Evolutionary conservation across 2,113 vertebrate species (phyloP), one percentile per base, ranked within the genome.

Genomic region (Coptodon rendalli): DNA sequence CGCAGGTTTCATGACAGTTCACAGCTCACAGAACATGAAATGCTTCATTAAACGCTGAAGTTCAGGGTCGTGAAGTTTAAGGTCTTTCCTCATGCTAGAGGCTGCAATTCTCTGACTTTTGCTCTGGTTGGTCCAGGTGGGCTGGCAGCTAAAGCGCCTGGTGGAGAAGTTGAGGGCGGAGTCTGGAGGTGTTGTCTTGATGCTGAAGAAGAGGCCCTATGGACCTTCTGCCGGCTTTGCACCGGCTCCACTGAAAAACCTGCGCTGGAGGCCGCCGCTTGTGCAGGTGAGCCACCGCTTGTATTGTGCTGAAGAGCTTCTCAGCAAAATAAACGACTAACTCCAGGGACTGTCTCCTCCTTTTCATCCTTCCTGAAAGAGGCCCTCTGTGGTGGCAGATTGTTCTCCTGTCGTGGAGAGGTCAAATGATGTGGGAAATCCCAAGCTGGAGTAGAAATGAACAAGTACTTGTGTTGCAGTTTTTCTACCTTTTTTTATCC

Each of bases 141-240:
- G 99, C 40, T 99, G 99, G 99, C 98, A 99, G 89, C 89, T 99
- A 17, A 98, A 98, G 93, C 98, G 98, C 87, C 96, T 99, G 89
- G 99, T 99, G 92, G 96, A 91, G 11, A 98, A 97, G 81, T 52
- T 99, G 93, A 96, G 97, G 92, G 97, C 97, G 82, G 97, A 98
- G 85, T 97, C 98, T 36, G 94, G 94, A 2, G 96, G 96, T 3
- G 97, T 99, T 1, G 94, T 95, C 24, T 86, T 99, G 19, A 86
- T 98, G 83, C 90, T 99, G 54, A 99, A 99, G 96, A 99, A 99
- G 92, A 97, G 99, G 53, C 98, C 98, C 6, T 94, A 95, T 0
- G 97, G 97, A 4, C 96, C 95, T 1, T 96, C 96, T 3, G 97
- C 97, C 45, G 94, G 96, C 89, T 98, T 98, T 5, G 95, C 97